phyloP scores from a whole-genome alignment of 2,888 invertebrate genomes.

The Brachypterus glaber region DNA sequence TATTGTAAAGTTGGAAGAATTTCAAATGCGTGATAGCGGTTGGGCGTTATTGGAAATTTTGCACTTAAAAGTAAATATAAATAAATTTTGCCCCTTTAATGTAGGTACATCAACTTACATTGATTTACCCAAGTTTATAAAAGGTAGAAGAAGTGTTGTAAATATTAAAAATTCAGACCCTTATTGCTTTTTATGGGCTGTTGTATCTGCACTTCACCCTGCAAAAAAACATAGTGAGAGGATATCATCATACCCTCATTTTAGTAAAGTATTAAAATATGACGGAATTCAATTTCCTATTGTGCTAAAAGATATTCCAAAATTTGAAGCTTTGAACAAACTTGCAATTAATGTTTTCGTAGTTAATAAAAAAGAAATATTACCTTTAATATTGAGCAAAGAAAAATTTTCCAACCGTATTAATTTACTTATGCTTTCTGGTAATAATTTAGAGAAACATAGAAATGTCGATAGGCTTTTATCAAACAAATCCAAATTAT shows the following conservation, averaged over 20 bases:
- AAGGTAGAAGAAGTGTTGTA: slow-evolving; percentile 20
- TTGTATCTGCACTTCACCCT: slow-evolving; percentile 22
- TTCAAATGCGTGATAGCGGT: slow-evolving; percentile 23
- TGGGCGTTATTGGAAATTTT: slow-evolving; percentile 20
- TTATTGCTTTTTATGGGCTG: slow-evolving; percentile 25
- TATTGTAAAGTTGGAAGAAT: slow-evolving; percentile 20
- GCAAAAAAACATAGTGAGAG: slow-evolving; percentile 13
- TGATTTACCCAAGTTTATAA: slow-evolving; percentile 17
- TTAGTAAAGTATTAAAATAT: slow-evolving; percentile 20
- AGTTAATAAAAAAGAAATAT: slow-evolving; percentile 16
- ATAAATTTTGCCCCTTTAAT: slow-evolving; percentile 21
- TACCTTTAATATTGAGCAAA: too few species aligned
- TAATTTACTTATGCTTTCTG: slow-evolving; percentile 19
- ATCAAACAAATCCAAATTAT: slow-evolving; percentile 3
- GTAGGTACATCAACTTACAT: too few species aligned
- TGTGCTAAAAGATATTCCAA: slow-evolving; percentile 18
- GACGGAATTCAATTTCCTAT: slow-evolving; percentile 24
- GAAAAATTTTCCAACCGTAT: too few species aligned
- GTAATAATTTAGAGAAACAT: too few species aligned
- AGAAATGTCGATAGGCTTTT: too few species aligned
- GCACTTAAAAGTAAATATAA: slow-evolving; percentile 23
- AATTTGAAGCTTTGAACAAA: slow-evolving; percentile 25
- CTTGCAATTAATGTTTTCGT: slow-evolving; percentile 23
- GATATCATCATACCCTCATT: slow-evolving; percentile 21
- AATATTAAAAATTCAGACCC: slow-evolving; percentile 27